Base-by-base conservation (phyloP, 2,888 invertebrate species). In the Scaptomyza reducta region DNA sequence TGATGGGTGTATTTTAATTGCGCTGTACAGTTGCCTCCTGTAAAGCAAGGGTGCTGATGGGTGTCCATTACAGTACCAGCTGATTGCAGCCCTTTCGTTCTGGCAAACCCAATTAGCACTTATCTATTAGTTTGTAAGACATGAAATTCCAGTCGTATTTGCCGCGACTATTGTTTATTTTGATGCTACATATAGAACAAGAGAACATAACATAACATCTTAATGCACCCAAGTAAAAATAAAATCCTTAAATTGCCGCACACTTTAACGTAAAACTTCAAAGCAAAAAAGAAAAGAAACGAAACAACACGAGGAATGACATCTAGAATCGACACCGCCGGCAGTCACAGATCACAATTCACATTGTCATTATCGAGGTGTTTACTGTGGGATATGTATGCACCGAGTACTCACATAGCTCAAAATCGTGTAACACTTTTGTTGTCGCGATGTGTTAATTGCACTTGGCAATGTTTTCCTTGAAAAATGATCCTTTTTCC, bases 391-490 rank as follows among this genome's bases (percentile, higher is more conserved):
- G 50, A 25, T 40, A 56, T 47, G 50, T 14, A 25, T 31, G 44
- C 35, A 18, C 31, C 31, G 45, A 33, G 33, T 14, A 41, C 40
- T 7, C 11, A 4, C 7, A 18, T 31, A 10, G 33, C n/a, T 47
- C 49, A 50, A 47, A 49, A 44, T 45, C 56, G 73, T 60, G 77
- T 56, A 45, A 64, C 83, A 79, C 64, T 76, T 79, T 59, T 47
- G 54, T 46, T 57, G 58, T 49, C 55, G 50, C 59, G 60, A 85
- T 81, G 85, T 85, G 85, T 88, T 88, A 85, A 85, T 85, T 85
- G 87, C 74, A 87, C 84, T 79, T 81, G 87, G 81, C 84, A 58
- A 79, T 87, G 85, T 88, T 85, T 85, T 87, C 71, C 88, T 84
- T 87, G 85, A 77, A 84, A 85, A 85, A 57, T 84, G 88, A 85